Evolutionary conservation across 1,140 invertebrate species (phyloP).

Genomic region (Carposina sasakii): DNA sequence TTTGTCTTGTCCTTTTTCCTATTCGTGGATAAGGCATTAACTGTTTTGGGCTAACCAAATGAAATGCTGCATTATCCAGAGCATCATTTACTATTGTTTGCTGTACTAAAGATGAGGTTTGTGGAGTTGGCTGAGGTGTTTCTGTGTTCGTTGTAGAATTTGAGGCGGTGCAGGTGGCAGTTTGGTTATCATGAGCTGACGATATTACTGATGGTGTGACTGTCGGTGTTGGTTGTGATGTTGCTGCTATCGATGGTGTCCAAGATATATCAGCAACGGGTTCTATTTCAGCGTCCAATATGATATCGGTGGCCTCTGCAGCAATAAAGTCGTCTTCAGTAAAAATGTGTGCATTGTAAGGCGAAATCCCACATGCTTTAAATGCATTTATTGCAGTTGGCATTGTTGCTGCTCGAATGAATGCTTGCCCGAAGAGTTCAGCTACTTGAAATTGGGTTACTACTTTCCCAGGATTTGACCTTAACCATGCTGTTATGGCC

Average conservation of each 20-base stretch:
- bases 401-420: slow-evolving; percentile 33
- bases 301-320: slow-evolving; percentile 11
- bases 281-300: slow-evolving; percentile 1
- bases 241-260: background rate
- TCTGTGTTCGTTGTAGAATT: slow-evolving; percentile 3
- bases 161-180: slow-evolving; percentile 2
- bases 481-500: slow-evolving; percentile 34
- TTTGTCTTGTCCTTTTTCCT: slow-evolving; percentile 3
- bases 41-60: slow-evolving; percentile 9
- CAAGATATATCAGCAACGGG: background rate
- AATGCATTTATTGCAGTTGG: slow-evolving; percentile 40
- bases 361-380: slow-evolving; percentile 26
- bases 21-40: slow-evolving; percentile 9
- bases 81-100: too few relatives aligned
- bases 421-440: slow-evolving; percentile 38
- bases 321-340: slow-evolving; percentile 22
- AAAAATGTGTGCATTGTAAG: slow-evolving; percentile 27
- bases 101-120: slow-evolving; percentile 4
- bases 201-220: background rate
- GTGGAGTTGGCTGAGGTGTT: background rate
- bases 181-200: slow-evolving; percentile 3
- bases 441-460: slow-evolving; percentile 30
- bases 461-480: slow-evolving; percentile 32
- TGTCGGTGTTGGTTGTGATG: background rate
- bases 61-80: slow-evolving; percentile 3